Evolutionary conservation across 1,140 invertebrate species (phyloP).

Genomic region (Metopolophium dirhodum): DNA sequence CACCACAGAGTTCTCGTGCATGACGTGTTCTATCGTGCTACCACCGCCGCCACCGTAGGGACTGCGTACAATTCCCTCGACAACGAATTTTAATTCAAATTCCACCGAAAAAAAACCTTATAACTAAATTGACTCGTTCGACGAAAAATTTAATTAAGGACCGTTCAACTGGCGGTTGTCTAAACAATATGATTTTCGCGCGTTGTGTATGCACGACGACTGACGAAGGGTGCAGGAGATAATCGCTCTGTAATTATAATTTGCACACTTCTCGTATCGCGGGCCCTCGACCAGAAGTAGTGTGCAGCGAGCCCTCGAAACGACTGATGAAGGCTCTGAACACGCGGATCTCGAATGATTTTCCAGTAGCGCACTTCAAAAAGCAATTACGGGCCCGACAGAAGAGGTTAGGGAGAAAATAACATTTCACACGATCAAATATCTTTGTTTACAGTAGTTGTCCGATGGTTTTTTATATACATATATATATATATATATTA

Average conservation of each 20-base stretch:
- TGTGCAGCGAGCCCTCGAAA: slow-evolving; percentile 25
- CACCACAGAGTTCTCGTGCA: background rate
- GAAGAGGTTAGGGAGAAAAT: background rate
- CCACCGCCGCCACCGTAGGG: no score
- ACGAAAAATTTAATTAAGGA: slow-evolving; percentile 6
- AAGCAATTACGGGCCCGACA: slow-evolving; percentile 22
- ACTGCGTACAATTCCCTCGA: no score
- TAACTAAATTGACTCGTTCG: background rate
- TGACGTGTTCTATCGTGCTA: slow-evolving; percentile 13
- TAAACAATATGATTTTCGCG: background rate
- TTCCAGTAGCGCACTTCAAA: slow-evolving; percentile 49
- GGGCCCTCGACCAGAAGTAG: background rate
- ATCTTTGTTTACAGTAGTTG: background rate
- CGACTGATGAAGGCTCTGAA: background rate
- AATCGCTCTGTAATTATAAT: slow-evolving; percentile 41
- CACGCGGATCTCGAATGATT: background rate
- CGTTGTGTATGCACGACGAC: background rate
- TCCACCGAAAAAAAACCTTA: background rate
- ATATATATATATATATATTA: background rate
- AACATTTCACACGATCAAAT: background rate
- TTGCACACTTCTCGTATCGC: background rate
- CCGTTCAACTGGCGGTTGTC: background rate
- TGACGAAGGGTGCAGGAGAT: background rate
- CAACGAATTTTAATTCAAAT: slow-evolving; percentile 24
- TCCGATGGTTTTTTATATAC: background rate